Conservation (phyloP, 2,888 invertebrate genomes). For the Girardia tigrina region DNA sequence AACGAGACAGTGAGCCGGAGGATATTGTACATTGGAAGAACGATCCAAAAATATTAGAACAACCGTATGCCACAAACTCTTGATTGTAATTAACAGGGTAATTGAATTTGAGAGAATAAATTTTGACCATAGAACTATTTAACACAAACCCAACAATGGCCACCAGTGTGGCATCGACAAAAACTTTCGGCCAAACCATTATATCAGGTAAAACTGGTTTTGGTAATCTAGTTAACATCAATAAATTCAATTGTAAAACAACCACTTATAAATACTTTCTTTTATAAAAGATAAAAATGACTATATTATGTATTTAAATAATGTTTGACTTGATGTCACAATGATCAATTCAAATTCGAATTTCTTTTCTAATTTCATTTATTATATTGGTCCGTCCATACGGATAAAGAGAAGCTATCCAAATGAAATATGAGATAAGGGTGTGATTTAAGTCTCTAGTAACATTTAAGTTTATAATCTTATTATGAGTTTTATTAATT, state of each 20-base stretch:
- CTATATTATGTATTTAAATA: no score
- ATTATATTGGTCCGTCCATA: no score
- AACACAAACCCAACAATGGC: constrained; percentile 21
- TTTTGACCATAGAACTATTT: constrained; percentile 24
- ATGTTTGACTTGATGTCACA: no score
- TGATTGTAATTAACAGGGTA: constrained; percentile 34
- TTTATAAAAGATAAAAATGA: not conserved
- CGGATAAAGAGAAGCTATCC: no score
- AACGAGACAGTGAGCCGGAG: constrained; percentile 27
- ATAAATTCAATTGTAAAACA: not conserved
- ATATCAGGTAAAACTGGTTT: constrained; percentile 32
- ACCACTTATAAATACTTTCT: not conserved
- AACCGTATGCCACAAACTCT: constrained; percentile 31
- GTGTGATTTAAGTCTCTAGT: no score
- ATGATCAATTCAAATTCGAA: no score
- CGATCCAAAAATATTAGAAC: constrained; percentile 35
- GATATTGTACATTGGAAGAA: constrained; percentile 34
- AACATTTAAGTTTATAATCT: no score
- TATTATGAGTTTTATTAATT: no score
- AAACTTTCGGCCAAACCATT: not conserved
- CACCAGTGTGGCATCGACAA: constrained; percentile 28
- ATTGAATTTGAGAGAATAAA: constrained; percentile 27
- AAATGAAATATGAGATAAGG: no score
- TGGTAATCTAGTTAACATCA: not conserved
- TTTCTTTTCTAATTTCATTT: no score